Base-by-base conservation (phyloP, 1,140 invertebrate species). In the Tetragnatha versicolor region DNA sequence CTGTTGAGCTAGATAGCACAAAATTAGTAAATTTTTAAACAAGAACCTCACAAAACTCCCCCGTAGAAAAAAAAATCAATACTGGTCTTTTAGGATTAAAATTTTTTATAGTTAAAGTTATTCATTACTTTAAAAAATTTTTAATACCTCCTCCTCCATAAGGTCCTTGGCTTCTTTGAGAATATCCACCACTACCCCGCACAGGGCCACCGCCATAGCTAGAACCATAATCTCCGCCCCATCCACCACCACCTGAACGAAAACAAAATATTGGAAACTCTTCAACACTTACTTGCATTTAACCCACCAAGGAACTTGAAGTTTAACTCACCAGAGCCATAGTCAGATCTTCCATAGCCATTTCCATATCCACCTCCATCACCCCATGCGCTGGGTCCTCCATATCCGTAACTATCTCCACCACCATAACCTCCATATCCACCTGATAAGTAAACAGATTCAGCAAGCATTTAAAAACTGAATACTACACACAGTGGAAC, bases 121-220 rank as follows among this genome's bases (percentile, higher is more conserved):
- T 3, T 47, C 7, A 47, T 47, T 17, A 47, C 12, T 47, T 47
- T 20, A 47, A 20, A 3, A 17, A 2, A 17, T 47, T 47, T 47
- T 47, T 2, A 47, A 2, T 20, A 47, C 12, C 20, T 47, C 39
- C 35, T 47, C 77, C 77, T 37, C 77, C 77, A 72, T 79, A 79
- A n/a, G 81, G 81, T 31, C 81, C 81, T 65, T 69, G 49, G 33
- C 81, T 68, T 51, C 81, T 51, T 22, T 81, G 80, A 2, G 70
- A 75, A 60, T 81, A 81, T 31, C 79, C 80, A 20, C 70, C 70
- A 55, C 75, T 58, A 7, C 75, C 55, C 66, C 77, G 31, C 1
- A 81, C 53, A 35, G 81, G 73, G 39, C 81, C 81, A 63, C 81
- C 81, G 3, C 79, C 79, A 73, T 80, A 80, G 42, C 79, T 79